phyloP scores from a whole-genome alignment of 1,140 invertebrate genomes.

The Formica selysi region DNA sequence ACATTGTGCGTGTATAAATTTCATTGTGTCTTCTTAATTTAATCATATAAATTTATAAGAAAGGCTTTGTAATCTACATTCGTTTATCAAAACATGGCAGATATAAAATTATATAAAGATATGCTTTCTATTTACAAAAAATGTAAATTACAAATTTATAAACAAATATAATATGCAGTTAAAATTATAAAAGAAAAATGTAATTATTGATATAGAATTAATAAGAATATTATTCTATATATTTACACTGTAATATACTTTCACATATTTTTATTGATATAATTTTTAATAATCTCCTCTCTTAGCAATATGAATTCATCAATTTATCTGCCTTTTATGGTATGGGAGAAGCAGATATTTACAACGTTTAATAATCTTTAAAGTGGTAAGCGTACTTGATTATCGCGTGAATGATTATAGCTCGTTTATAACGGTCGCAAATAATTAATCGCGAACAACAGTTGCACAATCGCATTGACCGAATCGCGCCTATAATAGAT shows the following conservation, averaged over 20 bases:
- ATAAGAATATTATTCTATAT: conserved; percentile 24
- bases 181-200: neutral
- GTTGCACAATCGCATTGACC: conserved; percentile 12
- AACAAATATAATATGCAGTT: conserved; percentile 36
- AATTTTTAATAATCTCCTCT: conserved; percentile 2
- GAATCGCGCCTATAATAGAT: conserved; percentile 31
- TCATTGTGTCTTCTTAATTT: conserved; percentile 5
- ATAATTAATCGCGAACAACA: conserved; percentile 45
- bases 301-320: neutral
- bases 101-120: neutral
- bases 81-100: neutral
- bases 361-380: conserved; percentile 44
- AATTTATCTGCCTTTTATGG: neutral
- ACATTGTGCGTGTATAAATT: neutral
- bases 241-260: neutral
- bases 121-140: conserved; percentile 2
- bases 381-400: conserved; percentile 36
- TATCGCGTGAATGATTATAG: conserved; percentile 37
- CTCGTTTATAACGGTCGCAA: conserved; percentile 37
- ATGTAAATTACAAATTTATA: conserved; percentile 25
- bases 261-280: neutral
- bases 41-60: conserved; percentile 30
- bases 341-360: neutral
- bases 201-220: neutral
- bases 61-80: neutral